These are phyloP conservation scores for Limnephilus rhombicus DNA, from an alignment of 2,888 invertebrate species.

Conservation along the genomic window DNA sequence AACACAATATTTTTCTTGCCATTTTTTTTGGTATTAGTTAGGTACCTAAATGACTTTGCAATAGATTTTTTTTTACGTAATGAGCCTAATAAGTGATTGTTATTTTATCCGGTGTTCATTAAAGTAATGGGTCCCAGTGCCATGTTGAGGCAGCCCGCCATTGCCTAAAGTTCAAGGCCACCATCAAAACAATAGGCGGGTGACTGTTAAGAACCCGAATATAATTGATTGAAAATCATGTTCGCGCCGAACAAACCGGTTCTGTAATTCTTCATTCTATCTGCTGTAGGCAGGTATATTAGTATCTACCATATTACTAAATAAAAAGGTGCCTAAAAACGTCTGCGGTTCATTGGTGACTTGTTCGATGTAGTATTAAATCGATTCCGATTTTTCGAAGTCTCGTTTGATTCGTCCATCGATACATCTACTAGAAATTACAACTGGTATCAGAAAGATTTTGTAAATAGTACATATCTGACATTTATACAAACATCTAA, in stretches of 20 bases:
- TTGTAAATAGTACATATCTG: no score
- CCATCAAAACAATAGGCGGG: conserved; percentile 58
- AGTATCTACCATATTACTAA: not conserved
- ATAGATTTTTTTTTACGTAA: not conserved
- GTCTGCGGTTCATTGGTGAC: conserved; percentile 21
- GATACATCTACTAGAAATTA: not conserved
- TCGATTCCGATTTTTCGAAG: not conserved
- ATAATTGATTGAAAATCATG: conserved; percentile 63
- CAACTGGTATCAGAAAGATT: no score
- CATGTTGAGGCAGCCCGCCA: conserved; percentile 54
- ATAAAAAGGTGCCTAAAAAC: not conserved
- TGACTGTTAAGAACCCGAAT: conserved; percentile 54
- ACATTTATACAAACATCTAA: no score
- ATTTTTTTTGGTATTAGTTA: not conserved
- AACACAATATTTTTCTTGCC: no score
- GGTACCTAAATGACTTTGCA: not conserved
- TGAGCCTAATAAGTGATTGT: not conserved
- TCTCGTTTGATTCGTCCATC: not conserved
- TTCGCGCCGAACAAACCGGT: conserved; percentile 53
- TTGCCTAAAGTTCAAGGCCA: conserved; percentile 56
- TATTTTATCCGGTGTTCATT: conserved; percentile 47
- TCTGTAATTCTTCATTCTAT: conserved; percentile 36
- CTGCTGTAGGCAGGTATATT: not conserved
- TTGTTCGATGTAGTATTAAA: not conserved
- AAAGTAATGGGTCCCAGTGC: conserved; percentile 53